These are phyloP conservation scores for Petaurus breviceps DNA, from an alignment of 2,113 vertebrate species.

Conservation along the genomic window DNA sequence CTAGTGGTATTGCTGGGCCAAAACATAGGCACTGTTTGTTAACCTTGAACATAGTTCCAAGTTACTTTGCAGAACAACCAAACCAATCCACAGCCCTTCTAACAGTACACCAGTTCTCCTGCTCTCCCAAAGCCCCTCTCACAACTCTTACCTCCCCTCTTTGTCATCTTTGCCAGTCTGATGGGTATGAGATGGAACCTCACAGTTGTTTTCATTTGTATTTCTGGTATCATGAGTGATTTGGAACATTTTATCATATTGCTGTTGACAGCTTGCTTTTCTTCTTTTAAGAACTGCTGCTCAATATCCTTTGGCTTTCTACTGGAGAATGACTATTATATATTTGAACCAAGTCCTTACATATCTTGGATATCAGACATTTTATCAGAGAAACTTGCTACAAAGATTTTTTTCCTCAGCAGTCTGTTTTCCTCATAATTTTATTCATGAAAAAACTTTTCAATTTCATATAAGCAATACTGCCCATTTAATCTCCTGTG, in stretches of 20 bases:
- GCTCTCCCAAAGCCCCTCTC: background rate
- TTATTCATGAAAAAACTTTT: background rate
- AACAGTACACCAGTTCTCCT: background rate
- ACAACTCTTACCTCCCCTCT: background rate
- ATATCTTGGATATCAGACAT: background rate
- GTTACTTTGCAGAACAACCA: background rate
- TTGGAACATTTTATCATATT: background rate
- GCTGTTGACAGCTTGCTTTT: background rate
- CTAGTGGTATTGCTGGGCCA: background rate
- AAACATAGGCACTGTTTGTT: background rate
- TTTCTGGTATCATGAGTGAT: background rate
- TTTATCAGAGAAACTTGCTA: background rate
- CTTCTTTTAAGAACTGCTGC: background rate
- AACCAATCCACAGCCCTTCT: background rate
- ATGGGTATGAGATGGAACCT: background rate
- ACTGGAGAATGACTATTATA: background rate
- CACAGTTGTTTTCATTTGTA: background rate
- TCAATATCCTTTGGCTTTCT: background rate
- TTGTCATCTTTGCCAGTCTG: background rate
- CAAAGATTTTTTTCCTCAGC: background rate
- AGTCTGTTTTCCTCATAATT: background rate
- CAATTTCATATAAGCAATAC: background rate
- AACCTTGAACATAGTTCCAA: background rate
- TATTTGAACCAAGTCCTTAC: background rate
- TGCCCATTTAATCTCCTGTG: background rate